Conservation (phyloP, 2,113 vertebrate species). For the Heptranchias perlo region DNA sequence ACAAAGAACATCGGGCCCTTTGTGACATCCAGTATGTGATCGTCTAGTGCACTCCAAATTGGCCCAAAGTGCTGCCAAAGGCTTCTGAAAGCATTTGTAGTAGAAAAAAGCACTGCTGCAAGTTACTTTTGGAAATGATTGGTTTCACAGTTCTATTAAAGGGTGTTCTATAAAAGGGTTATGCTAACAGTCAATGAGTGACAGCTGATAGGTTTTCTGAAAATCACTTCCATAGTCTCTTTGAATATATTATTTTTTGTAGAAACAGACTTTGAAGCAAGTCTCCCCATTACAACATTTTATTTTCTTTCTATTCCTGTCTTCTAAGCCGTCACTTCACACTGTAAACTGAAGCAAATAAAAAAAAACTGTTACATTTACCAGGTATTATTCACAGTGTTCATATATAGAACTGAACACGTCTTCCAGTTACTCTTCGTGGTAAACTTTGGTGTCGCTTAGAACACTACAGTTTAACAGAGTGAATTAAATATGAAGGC, state of each 20-base stretch:
- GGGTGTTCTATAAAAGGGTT: not conserved
- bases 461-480: not conserved
- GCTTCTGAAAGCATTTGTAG: not conserved
- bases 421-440: too few species aligned
- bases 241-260: not conserved
- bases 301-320: not conserved
- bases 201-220: not conserved
- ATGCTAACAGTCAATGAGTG: not conserved
- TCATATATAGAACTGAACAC: not conserved
- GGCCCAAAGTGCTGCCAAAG: not conserved
- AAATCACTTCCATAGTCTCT: not conserved
- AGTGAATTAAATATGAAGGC: not conserved
- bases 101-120: not conserved
- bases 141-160: not conserved
- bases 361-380: not conserved
- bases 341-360: not conserved
- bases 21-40: not conserved
- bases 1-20: not conserved
- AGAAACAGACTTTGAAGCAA: not conserved
- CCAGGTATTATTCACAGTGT: not conserved
- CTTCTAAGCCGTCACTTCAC: not conserved
- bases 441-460: not conserved
- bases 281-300: not conserved
- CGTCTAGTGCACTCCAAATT: not conserved
- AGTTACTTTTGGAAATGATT: slow-evolving; percentile 14